Evolutionary conservation across 1,140 invertebrate species (phyloP).

Genomic region (Phocides pigmalion): DNA sequence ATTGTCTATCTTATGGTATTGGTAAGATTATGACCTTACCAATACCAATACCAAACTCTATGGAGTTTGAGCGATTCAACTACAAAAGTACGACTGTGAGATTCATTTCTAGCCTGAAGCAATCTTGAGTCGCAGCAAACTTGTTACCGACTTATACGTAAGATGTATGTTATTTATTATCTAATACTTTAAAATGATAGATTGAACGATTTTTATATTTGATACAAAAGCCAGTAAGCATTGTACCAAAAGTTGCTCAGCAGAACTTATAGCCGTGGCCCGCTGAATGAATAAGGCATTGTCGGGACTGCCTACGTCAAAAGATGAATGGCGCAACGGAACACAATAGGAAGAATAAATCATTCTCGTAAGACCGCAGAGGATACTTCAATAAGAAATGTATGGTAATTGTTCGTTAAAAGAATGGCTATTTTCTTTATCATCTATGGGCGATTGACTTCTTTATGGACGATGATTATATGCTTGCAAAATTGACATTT

Average conservation of each 20-base stretch:
- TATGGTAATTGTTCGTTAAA: constrained; percentile 30
- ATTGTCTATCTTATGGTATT: too few species aligned
- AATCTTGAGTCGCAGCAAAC: too few species aligned
- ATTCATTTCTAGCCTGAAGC: too few species aligned
- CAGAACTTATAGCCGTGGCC: not conserved
- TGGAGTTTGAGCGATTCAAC: too few species aligned
- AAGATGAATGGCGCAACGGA: constrained; percentile 19
- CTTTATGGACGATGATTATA: constrained; percentile 4
- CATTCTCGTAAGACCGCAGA: constrained; percentile 14
- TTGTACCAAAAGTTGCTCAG: not conserved
- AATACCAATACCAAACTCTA: too few species aligned
- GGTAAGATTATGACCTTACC: too few species aligned
- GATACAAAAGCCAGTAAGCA: too few species aligned
- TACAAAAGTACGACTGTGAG: too few species aligned
- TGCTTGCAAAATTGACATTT: not conserved
- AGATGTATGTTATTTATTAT: too few species aligned
- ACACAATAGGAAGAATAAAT: constrained; percentile 24
- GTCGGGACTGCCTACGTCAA: constrained; percentile 4
- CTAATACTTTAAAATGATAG: too few species aligned
- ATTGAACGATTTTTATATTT: too few species aligned
- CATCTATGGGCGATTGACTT: constrained; percentile 11
- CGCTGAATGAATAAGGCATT: constrained; percentile 20
- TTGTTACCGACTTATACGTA: too few species aligned
- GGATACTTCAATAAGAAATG: constrained; percentile 29
- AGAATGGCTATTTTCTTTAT: constrained; percentile 22